A percentile compares a stretch with the other conserved stretches of the same genome.
Evolutionary conservation across 1,140 invertebrate genomes (phyloP).

Genomic region (Lepidurus arcticus): DNA sequence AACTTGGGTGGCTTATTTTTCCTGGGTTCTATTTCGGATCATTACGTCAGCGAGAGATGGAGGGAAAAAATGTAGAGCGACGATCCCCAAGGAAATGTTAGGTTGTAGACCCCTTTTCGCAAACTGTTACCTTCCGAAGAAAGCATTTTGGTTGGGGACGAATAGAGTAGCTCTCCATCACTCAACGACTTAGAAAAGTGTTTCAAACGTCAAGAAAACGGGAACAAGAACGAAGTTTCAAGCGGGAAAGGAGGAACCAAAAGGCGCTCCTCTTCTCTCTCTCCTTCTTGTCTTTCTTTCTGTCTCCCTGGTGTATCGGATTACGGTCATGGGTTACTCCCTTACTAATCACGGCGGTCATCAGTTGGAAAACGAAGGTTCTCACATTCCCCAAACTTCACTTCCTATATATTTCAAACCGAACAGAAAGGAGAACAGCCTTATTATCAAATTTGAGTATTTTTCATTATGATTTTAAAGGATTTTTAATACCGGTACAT

Average conservation of each 20-base stretch:
- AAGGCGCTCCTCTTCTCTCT: not conserved
- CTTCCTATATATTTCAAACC: not conserved
- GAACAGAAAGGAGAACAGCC: not conserved
- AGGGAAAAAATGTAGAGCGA: too few relatives aligned
- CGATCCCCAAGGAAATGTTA: too few relatives aligned
- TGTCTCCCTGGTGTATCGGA: not conserved
- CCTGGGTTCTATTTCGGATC: too few relatives aligned
- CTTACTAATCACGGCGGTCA: conserved; percentile 10
- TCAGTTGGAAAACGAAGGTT: not conserved
- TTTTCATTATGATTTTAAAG: too few relatives aligned
- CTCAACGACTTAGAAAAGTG: not conserved
- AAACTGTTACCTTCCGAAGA: too few relatives aligned
- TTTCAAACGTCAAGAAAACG: not conserved
- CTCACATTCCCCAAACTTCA: not conserved
- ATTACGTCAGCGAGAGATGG: too few relatives aligned
- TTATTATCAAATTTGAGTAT: too few relatives aligned
- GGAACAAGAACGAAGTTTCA: not conserved
- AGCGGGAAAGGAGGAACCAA: not conserved
- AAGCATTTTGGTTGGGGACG: too few relatives aligned
- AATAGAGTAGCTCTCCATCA: not conserved
- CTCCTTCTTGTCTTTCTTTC: not conserved
- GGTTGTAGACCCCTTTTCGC: too few relatives aligned
- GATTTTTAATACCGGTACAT: too few relatives aligned
- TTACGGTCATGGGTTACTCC: conserved; percentile 3
- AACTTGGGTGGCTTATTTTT: too few relatives aligned